These are phyloP conservation scores for Myotis davidii DNA, from an alignment of 2,113 vertebrate species.

Conservation along the genomic window DNA sequence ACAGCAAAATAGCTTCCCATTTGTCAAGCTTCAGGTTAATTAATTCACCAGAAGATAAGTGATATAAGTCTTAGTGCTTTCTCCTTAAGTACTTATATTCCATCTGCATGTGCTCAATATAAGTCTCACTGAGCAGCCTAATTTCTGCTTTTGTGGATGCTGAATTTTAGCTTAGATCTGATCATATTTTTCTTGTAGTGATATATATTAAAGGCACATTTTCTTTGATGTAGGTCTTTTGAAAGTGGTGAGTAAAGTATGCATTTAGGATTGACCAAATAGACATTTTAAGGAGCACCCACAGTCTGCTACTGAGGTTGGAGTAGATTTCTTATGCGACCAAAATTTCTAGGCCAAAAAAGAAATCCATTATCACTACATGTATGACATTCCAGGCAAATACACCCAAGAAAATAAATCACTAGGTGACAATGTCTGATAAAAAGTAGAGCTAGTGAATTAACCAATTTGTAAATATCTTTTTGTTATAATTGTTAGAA, in stretches of 20 bases:
- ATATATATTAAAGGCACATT: not conserved
- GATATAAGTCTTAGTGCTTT: conserved; percentile 37
- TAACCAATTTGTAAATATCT: too few relatives aligned
- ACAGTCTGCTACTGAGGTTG: not conserved
- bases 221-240: conserved; percentile 8
- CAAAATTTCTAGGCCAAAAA: not conserved
- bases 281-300: not conserved
- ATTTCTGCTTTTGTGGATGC: not conserved
- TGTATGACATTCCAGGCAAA: not conserved
- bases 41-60: conserved; percentile 66
- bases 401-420: not conserved
- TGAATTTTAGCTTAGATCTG: conserved; percentile 34
- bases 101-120: conserved; percentile 28
- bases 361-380: not conserved
- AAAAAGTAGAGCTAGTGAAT: too few relatives aligned
- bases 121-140: conserved; percentile 6
- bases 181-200: not conserved
- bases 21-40: conserved; percentile 71
- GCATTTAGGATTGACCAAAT: not conserved
- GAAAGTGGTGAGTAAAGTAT: not conserved
- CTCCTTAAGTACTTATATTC: conserved; percentile 43
- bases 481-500: too few relatives aligned
- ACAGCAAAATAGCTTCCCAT: conserved; percentile 67
- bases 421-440: not conserved
- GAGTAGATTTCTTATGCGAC: not conserved